Conservation (phyloP, 2,113 vertebrate species). For the Erythrolamprus reginae region DNA sequence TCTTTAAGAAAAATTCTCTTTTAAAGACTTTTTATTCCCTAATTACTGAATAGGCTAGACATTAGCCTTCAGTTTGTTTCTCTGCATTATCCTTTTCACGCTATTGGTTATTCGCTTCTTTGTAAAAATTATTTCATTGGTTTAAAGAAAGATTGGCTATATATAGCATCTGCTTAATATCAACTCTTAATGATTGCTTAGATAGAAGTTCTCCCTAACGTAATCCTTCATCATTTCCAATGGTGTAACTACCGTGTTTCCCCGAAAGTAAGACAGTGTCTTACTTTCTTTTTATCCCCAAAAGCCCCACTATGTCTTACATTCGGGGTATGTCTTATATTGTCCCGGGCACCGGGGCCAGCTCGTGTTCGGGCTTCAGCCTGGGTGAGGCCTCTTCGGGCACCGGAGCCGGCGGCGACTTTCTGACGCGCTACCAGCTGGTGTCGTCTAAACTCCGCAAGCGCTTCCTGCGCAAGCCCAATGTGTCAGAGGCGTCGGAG, state of each 20-base stretch:
- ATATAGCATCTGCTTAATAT: background rate
- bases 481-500: no score
- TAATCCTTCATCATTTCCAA: background rate
- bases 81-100: background rate
- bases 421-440: no score
- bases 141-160: background rate
- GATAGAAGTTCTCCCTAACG: background rate
- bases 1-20: background rate
- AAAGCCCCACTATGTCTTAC: no score
- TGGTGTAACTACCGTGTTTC: background rate
- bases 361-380: no score
- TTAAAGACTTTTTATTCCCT: background rate
- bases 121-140: background rate
- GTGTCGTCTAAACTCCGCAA: no score
- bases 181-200: background rate
- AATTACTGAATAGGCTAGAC: background rate
- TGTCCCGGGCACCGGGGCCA: no score
- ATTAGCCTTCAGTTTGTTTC: background rate
- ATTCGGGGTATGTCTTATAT: no score
- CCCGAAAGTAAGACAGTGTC: no score
- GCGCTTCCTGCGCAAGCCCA: no score
- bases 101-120: background rate
- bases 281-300: no score
- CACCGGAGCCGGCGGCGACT: no score
- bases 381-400: no score